Percentiles rank a stretch among this genome's conserved stretches.
These are phyloP conservation scores for Ectropis grisescens DNA, from an alignment of 1,140 invertebrate species.

Conservation along the genomic window DNA sequence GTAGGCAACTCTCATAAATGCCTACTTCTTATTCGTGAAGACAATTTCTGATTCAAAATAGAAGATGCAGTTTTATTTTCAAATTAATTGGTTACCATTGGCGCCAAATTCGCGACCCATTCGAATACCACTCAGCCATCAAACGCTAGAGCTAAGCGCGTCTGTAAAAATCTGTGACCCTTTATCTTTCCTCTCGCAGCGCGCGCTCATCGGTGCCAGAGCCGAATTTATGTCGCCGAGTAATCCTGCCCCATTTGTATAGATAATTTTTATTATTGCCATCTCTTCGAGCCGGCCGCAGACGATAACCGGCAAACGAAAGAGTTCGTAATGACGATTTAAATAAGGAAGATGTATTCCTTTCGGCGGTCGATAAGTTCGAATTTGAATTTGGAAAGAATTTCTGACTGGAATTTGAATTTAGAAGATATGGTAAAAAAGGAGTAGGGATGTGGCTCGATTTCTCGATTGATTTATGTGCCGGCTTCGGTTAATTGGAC, in stretches of 20 bases:
- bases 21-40: too few relatives aligned
- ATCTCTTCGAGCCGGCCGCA: constrained; percentile 54
- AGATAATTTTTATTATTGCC: constrained; percentile 71
- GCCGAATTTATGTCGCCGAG: constrained; percentile 66
- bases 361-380: constrained; percentile 52
- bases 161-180: constrained; percentile 59
- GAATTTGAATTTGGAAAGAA: constrained; percentile 41
- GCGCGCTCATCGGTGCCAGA: constrained; percentile 53
- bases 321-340: constrained; percentile 69
- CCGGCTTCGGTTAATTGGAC: too few relatives aligned
- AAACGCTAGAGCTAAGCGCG: too few relatives aligned
- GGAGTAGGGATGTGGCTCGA: constrained; percentile 21
- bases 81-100: too few relatives aligned
- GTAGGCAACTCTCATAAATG: too few relatives aligned
- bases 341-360: constrained; percentile 67
- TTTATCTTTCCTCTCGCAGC: constrained; percentile 45
- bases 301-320: constrained; percentile 52
- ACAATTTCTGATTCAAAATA: too few relatives aligned
- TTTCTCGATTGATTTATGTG: too few relatives aligned
- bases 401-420: constrained; percentile 45
- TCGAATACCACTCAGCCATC: too few relatives aligned
- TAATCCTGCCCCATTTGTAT: constrained; percentile 67
- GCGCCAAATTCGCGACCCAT: too few relatives aligned
- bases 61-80: too few relatives aligned
- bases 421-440: constrained; percentile 23